A percentile compares a stretch with the other conserved stretches of the same genome.
Conservation (phyloP, 2,113 vertebrate genomes). For the Rhabdomys dilectus region DNA sequence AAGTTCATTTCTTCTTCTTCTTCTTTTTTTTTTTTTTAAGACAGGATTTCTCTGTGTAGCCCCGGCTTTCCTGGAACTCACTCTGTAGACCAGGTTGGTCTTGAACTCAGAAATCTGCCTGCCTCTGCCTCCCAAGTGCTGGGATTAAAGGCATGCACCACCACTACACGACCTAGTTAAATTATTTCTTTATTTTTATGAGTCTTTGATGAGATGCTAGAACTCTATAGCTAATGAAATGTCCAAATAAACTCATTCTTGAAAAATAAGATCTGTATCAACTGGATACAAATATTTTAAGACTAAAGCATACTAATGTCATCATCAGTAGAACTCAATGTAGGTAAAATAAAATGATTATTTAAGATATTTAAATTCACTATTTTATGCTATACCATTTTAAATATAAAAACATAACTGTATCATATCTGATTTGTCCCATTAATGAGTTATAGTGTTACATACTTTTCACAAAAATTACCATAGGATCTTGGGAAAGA, state of each 20-base stretch:
- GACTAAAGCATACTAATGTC: not conserved
- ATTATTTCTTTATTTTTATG: not conserved
- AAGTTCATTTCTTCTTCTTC: not conserved
- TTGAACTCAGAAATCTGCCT: too few relatives aligned
- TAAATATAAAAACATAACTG: conserved; percentile 18
- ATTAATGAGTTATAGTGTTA: not conserved
- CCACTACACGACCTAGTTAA: too few relatives aligned
- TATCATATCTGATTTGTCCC: not conserved
- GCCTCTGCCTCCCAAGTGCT: too few relatives aligned
- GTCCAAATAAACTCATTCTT: conserved; percentile 24
- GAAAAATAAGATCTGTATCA: not conserved
- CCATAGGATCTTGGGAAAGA: not conserved
- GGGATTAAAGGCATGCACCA: too few relatives aligned
- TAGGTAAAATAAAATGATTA: not conserved
- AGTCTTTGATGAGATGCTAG: not conserved
- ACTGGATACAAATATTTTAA: not conserved
- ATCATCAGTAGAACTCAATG: not conserved
- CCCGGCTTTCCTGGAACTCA: too few relatives aligned
- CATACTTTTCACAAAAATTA: not conserved
- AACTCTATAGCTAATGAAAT: not conserved
- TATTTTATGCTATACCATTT: not conserved
- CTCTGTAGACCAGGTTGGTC: too few relatives aligned
- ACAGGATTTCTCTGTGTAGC: too few relatives aligned
- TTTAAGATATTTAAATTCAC: conserved; percentile 1
- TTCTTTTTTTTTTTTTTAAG: too few relatives aligned